Percentiles rank a stretch among this genome's conserved stretches.
phyloP scores from a whole-genome alignment of 2,888 invertebrate species.

The Pemphredon lugubris region DNA sequence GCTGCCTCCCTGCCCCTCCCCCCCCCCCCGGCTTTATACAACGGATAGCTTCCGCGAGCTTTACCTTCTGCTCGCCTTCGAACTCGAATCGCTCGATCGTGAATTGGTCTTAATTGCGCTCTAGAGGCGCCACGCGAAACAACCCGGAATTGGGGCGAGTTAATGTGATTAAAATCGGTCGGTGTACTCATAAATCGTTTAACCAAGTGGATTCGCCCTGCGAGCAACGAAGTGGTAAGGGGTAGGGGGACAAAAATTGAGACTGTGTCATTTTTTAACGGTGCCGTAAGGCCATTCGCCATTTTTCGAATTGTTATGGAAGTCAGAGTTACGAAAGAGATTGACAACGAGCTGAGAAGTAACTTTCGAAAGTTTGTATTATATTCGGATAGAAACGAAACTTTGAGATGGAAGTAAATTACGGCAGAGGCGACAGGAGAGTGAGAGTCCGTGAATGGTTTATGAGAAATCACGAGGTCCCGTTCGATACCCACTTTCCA shows the following conservation, averaged over 20 bases:
- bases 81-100: conserved; percentile 5
- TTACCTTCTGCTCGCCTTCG: background rate
- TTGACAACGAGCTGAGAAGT: too few species aligned
- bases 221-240: background rate
- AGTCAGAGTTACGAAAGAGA: too few species aligned
- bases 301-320: too few species aligned
- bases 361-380: too few species aligned
- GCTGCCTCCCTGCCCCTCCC: too few species aligned
- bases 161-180: conserved; percentile 23
- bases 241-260: too few species aligned
- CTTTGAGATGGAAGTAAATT: too few species aligned
- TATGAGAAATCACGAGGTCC: background rate
- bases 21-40: conserved; percentile 7
- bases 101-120: conserved; percentile 28
- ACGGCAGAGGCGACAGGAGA: too few species aligned
- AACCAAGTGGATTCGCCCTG: background rate
- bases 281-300: too few species aligned
- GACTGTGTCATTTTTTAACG: too few species aligned
- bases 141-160: conserved; percentile 9
- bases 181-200: conserved; percentile 18
- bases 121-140: conserved; percentile 16
- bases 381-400: too few species aligned
- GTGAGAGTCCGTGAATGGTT: background rate
- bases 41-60: conserved; percentile 10
- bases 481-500: too few species aligned